Conservation (phyloP, 2,113 vertebrate genomes). For the Phylloscopus whistleri region DNA sequence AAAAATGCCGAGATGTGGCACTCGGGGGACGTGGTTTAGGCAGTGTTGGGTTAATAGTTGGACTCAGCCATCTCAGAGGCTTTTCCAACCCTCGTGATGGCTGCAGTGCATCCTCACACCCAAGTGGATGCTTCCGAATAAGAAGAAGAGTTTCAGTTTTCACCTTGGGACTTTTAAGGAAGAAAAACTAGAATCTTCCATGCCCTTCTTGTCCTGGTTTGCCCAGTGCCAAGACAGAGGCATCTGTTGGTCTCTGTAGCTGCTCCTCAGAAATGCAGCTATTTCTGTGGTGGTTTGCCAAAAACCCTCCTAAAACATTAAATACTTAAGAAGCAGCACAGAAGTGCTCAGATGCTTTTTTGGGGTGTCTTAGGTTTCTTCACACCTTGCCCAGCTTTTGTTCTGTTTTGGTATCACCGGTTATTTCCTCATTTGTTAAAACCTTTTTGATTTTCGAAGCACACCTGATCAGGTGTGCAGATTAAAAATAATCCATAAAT, state of each 20-base stretch:
- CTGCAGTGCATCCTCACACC: neutral
- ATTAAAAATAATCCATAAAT: too few relatives aligned
- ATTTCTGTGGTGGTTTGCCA: neutral
- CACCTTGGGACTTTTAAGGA: neutral
- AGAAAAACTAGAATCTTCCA: neutral
- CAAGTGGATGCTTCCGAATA: neutral
- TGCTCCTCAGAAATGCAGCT: neutral
- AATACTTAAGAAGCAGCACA: neutral
- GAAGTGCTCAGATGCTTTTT: neutral
- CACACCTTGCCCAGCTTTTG: neutral
- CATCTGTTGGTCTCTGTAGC: neutral
- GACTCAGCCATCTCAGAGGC: neutral
- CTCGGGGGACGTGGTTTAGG: neutral
- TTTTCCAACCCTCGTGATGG: fast-evolving
- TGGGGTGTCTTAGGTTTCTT: neutral
- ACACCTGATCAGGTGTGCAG: neutral
- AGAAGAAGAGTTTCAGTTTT: neutral
- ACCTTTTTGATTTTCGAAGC: neutral
- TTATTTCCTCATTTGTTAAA: neutral
- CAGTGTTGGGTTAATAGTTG: neutral
- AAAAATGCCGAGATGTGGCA: neutral
- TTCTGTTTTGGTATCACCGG: neutral
- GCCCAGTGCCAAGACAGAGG: neutral
- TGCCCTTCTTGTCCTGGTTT: neutral
- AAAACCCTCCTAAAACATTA: neutral